Conservation (phyloP, 2,797 vertebrate species). For the Eremophila alpestris region DNA sequence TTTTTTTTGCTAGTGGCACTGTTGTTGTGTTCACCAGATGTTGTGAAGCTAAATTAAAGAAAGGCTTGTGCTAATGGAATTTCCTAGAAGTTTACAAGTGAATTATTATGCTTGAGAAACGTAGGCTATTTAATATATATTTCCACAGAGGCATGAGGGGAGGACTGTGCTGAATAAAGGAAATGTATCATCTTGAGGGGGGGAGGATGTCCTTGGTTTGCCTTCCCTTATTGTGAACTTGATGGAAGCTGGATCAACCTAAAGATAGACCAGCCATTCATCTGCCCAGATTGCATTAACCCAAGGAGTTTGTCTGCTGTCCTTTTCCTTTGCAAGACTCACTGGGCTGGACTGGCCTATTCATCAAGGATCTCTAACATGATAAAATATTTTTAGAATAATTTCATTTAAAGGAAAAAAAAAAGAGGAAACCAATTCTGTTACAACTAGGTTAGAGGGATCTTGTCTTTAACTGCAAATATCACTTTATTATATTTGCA, state of each 20-base stretch:
- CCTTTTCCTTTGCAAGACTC: not conserved
- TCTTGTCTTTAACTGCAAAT: constrained; percentile 1
- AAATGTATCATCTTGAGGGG: not conserved
- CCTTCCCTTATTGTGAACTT: not conserved
- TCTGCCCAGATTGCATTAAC: not conserved
- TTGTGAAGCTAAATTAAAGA: constrained; percentile 39
- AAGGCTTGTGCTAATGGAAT: constrained; percentile 42
- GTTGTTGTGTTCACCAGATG: constrained; percentile 55
- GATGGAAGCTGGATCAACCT: not conserved
- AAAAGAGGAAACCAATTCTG: not conserved
- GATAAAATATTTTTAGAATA: not conserved
- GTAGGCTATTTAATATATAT: constrained; percentile 38
- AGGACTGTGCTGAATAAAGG: constrained; percentile 16
- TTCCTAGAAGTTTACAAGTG: constrained; percentile 31
- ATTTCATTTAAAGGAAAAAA: not conserved
- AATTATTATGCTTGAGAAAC: constrained; percentile 32
- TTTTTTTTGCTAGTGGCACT: not conserved
- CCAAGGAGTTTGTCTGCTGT: not conserved
- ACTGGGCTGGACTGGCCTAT: not conserved
- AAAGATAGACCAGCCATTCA: not conserved
- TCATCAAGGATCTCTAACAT: not conserved
- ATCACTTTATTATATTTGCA: not conserved
- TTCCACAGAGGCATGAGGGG: not conserved
- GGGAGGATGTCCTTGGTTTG: constrained; percentile 31
- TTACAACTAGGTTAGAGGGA: not conserved